Evolutionary conservation across 2,797 vertebrate genomes (phyloP), one percentile per base, ranked within the genome.

Genomic region (Scomberomorus guttatus): DNA sequence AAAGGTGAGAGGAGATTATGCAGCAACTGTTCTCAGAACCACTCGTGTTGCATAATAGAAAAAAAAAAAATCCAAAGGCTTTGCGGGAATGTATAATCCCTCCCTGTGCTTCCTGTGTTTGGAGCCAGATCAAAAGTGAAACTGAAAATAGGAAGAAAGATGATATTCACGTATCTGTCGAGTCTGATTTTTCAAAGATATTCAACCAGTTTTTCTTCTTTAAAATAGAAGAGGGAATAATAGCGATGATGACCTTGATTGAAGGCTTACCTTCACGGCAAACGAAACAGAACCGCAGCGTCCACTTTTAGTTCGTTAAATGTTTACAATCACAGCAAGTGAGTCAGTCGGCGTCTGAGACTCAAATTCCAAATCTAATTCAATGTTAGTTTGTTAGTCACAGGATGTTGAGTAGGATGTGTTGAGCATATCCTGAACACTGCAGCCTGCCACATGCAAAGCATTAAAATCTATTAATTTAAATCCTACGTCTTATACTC

Each of bases 381-480:
- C 65, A 32, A 37, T 22, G 57, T 78, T 70, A 6, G 68, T 79
- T 78, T 60, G 46, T 81, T 73, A 42, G 71, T 84, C 52, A 55
- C 66, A 75, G 79, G 81, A 62, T 82, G 80, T 75, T 60, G 54
- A 76, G 64, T 29, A 17, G 87, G 92, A 90, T 93, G 87, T 95
- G 95, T 93, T 95, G 95, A 95, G 76, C 95, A 87, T 79, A 87
- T 94, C 94, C 92, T 65, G 56, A 79, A 77, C 62, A 59, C 73
- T 17, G 15, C 68, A 64, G 56, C 77, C 72, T 78, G 88, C 85
- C 87, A 69, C 70, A 71, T 65, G 66, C 80, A 81, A 76, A 90
- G 83, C 80, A 20, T 87, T 78, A 66, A 89, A 87, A 85, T 83
- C 71, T 87, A 61, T 60, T 94, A 82, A 95, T 90, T 94, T 91